Conservation (phyloP, 2,888 invertebrate species). For the Caenorhabditis japonica region DNA sequence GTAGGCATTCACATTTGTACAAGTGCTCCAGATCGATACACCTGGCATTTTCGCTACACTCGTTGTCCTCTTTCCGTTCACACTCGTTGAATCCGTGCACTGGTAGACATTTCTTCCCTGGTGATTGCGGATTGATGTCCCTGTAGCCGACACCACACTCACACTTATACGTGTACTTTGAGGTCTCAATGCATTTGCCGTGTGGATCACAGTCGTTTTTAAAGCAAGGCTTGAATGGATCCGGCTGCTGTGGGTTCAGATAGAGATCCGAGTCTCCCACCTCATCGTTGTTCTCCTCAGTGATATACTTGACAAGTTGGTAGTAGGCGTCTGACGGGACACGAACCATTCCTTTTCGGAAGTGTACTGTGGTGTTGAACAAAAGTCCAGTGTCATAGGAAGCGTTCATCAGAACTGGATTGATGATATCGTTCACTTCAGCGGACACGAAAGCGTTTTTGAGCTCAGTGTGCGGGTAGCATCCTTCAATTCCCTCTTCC, state of each 20-base stretch:
- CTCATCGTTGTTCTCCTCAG: conserved; percentile 72
- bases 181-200: conserved; percentile 75
- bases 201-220: conserved; percentile 74
- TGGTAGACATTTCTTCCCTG: conserved; percentile 74
- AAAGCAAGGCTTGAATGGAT: conserved; percentile 77
- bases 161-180: conserved; percentile 73
- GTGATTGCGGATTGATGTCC: conserved; percentile 74
- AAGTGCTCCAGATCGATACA: conserved; percentile 76
- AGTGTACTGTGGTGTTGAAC: conserved; percentile 76
- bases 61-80: conserved; percentile 65
- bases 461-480: conserved; percentile 74
- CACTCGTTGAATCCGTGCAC: conserved; percentile 76
- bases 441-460: conserved; percentile 70
- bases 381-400: conserved; percentile 75
- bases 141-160: conserved; percentile 72
- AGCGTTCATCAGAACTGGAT: conserved; percentile 71
- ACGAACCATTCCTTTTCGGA: conserved; percentile 74
- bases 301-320: conserved; percentile 70
- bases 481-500: conserved; percentile 71
- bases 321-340: conserved; percentile 74
- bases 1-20: conserved; percentile 76
- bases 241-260: conserved; percentile 73
- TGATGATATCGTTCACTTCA: conserved; percentile 75
- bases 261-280: conserved; percentile 75
- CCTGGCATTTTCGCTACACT: conserved; percentile 73